Conservation (phyloP, 2,113 vertebrate genomes). For the Eidolon helvum region DNA sequence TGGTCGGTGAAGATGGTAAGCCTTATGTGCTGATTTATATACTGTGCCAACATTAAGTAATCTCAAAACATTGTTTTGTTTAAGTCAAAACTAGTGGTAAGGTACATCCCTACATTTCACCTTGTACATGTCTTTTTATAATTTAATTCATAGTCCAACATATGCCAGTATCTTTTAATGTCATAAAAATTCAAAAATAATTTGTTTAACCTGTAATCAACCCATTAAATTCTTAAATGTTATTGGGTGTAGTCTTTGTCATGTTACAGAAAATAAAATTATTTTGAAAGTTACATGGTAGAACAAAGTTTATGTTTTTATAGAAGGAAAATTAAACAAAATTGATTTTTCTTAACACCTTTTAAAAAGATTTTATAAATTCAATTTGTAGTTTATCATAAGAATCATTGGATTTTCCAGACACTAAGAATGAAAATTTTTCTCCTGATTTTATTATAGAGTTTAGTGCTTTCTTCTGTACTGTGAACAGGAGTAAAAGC, state of each 20-base stretch:
- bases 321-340: constrained; percentile 33
- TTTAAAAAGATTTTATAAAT: background rate
- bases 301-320: constrained; percentile 36
- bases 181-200: constrained; percentile 46
- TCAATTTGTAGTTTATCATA: constrained; percentile 38
- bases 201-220: constrained; percentile 46
- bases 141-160: constrained; percentile 77
- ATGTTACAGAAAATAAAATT: constrained; percentile 53
- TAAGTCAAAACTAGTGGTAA: constrained; percentile 75
- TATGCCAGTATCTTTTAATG: constrained; percentile 57
- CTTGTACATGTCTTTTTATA: constrained; percentile 70
- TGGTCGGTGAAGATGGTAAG: constrained; percentile 98
- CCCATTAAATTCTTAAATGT: constrained; percentile 55
- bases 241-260: constrained; percentile 32
- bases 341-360: background rate
- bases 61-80: constrained; percentile 79
- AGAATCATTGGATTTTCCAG: constrained; percentile 20
- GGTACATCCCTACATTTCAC: constrained; percentile 74
- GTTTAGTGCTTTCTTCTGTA: constrained; percentile 32
- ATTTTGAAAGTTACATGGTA: constrained; percentile 10
- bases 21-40: constrained; percentile 85
- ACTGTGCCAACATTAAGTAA: constrained; percentile 85
- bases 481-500: background rate
- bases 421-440: constrained; percentile 3
- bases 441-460: constrained; percentile 18